Percentiles rank a stretch among this genome's conserved stretches.
phyloP scores from a whole-genome alignment of 2,888 invertebrate genomes.

The Thecocarcelia acutangulata region DNA sequence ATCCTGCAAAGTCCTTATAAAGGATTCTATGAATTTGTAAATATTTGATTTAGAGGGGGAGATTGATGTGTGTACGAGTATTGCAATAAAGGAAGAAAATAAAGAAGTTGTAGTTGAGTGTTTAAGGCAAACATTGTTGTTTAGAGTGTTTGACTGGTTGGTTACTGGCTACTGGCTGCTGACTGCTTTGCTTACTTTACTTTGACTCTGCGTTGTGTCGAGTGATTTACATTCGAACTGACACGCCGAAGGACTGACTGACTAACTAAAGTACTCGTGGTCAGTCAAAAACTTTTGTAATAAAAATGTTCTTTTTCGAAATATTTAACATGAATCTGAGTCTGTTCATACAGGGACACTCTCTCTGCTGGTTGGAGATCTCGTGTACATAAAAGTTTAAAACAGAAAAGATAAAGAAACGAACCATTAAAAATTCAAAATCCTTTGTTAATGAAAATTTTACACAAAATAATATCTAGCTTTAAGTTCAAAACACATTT shows the following conservation, averaged over 20 bases:
- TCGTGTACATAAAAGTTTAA: conserved; percentile 25
- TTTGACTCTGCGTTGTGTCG: conserved; percentile 5
- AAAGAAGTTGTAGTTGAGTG: conserved; percentile 55
- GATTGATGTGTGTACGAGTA: background rate
- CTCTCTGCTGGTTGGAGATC: conserved; percentile 25
- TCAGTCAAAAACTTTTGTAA: conserved; percentile 73
- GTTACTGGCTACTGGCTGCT: conserved; percentile 59
- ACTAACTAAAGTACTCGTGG: conserved; percentile 51
- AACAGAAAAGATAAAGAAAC: conserved; percentile 27
- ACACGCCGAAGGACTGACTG: background rate
- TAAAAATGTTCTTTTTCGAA: conserved; percentile 65
- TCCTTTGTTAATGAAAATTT: too few species aligned
- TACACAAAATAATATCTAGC: too few species aligned
- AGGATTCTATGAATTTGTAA: conserved; percentile 57
- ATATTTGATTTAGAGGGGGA: conserved; percentile 52
- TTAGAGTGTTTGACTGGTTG: conserved; percentile 62
- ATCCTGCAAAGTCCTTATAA: conserved; percentile 48
- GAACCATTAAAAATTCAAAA: background rate
- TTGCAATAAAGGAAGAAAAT: conserved; percentile 20
- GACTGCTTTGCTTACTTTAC: conserved; percentile 38
- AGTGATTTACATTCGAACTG: conserved; percentile 7
- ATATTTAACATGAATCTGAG: conserved; percentile 55
- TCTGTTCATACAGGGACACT: conserved; percentile 49
- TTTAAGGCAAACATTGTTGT: conserved; percentile 64
- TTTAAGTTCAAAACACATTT: too few species aligned